Evolutionary conservation across 2,797 vertebrate genomes (phyloP).

Genomic region (Pseudochromis fuscus): DNA sequence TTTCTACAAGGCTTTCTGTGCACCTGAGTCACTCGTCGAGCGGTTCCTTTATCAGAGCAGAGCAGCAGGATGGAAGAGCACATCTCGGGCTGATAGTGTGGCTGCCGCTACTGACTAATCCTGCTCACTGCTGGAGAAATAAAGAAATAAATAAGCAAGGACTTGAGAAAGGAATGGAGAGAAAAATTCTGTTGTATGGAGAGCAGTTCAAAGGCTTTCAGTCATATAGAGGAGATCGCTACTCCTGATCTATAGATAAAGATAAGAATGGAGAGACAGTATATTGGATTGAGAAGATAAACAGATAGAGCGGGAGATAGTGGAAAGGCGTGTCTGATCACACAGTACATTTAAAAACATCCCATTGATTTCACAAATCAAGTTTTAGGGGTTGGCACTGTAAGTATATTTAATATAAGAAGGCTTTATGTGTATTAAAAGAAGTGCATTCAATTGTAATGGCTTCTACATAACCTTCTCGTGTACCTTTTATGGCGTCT

Average conservation of each 20-base stretch:
- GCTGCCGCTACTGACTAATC: conserved; percentile 80
- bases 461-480: conserved; percentile 71
- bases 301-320: conserved; percentile 29
- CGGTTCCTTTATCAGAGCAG: conserved; percentile 81
- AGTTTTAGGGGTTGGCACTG: conserved; percentile 71
- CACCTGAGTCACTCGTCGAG: conserved; percentile 77
- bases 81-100: conserved; percentile 81
- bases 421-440: conserved; percentile 79
- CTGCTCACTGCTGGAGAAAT: conserved; percentile 74
- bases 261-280: conserved; percentile 56
- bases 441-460: conserved; percentile 81
- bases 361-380: conserved; percentile 82
- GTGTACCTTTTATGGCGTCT: conserved; percentile 72
- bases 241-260: conserved; percentile 73
- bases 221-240: conserved; percentile 65
- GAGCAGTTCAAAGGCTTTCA: conserved; percentile 74
- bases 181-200: conserved; percentile 72
- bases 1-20: conserved; percentile 73
- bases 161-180: conserved; percentile 59
- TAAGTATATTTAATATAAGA: conserved; percentile 76
- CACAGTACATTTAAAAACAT: conserved; percentile 69
- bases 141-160: conserved; percentile 76
- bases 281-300: conserved; percentile 53
- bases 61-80: conserved; percentile 84
- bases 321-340: conserved; percentile 25